A percentile compares a stretch with the other conserved stretches of the same genome.
These are phyloP conservation scores for Nasonia oneida DNA, from an alignment of 2,888 invertebrate genomes.

Conservation along the genomic window DNA sequence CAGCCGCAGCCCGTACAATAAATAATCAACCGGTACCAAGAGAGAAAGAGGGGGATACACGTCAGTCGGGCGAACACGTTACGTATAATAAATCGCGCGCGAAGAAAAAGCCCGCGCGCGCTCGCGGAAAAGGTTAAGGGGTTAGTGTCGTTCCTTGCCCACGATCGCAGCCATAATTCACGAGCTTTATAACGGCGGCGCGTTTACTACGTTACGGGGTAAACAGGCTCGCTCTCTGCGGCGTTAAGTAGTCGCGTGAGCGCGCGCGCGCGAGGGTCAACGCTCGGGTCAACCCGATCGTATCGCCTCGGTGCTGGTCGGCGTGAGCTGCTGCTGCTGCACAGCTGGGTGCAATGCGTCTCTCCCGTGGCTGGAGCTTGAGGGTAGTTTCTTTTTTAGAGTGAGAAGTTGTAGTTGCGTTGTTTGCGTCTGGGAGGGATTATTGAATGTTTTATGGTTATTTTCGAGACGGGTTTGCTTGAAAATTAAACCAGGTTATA, in stretches of 20 bases:
- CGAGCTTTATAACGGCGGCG: conserved; percentile 72
- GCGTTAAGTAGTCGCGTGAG: conserved; percentile 68
- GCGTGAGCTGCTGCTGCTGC: neutral
- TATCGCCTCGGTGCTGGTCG: conserved; percentile 15
- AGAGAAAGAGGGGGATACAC: neutral
- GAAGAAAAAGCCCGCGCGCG: conserved; percentile 16
- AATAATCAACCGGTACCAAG: conserved; percentile 4
- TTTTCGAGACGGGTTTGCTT: too few species aligned
- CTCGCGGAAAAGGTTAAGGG: conserved; percentile 50
- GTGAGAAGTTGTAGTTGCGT: neutral
- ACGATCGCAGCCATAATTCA: conserved; percentile 70
- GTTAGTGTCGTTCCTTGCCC: conserved; percentile 66
- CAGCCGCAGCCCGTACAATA: neutral
- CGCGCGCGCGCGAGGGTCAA: conserved; percentile 63
- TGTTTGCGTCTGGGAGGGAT: neutral
- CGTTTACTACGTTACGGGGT: conserved; percentile 67
- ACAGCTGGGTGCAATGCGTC: neutral
- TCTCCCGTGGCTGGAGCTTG: neutral
- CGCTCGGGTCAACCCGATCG: conserved; percentile 59
- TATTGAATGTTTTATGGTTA: neutral
- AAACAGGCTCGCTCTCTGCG: conserved; percentile 65
- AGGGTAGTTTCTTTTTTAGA: neutral
- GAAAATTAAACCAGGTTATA: too few species aligned
- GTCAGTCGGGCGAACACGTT: conserved; percentile 13
- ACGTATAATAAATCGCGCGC: conserved; percentile 29